Evolutionary conservation across 2,113 vertebrate species (phyloP).

Genomic region (Dasyornis broadbenti): DNA sequence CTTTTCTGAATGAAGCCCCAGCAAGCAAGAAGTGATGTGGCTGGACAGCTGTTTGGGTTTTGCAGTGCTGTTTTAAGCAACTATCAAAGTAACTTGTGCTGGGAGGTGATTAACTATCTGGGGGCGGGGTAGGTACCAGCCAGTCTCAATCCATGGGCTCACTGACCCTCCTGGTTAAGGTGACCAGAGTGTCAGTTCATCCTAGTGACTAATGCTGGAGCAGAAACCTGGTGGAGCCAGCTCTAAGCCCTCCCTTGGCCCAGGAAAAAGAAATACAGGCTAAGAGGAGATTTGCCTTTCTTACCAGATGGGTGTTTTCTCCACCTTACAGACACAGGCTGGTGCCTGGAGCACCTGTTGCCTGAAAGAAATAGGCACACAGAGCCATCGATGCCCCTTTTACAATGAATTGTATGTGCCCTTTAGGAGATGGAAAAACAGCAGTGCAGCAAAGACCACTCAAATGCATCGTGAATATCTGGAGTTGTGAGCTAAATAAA

Average conservation of each 20-base stretch:
- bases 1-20: background rate
- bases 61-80: rapidly evolving
- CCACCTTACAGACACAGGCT: background rate
- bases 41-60: background rate
- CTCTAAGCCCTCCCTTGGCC: background rate
- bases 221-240: background rate
- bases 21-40: background rate
- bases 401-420: background rate
- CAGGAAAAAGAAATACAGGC: background rate
- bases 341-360: background rate
- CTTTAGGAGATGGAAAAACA: background rate
- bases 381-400: background rate
- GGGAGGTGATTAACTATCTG: background rate
- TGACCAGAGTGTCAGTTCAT: background rate
- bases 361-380: background rate
- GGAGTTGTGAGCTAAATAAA: background rate
- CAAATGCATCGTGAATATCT: background rate
- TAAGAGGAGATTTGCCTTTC: background rate
- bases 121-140: background rate
- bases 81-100: background rate
- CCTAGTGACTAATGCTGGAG: background rate
- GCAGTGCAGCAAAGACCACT: background rate
- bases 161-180: background rate
- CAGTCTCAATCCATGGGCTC: background rate
- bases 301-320: background rate